Base-by-base conservation (phyloP, 2,888 invertebrate genomes). In the Caenorhabditis wallacei region DNA sequence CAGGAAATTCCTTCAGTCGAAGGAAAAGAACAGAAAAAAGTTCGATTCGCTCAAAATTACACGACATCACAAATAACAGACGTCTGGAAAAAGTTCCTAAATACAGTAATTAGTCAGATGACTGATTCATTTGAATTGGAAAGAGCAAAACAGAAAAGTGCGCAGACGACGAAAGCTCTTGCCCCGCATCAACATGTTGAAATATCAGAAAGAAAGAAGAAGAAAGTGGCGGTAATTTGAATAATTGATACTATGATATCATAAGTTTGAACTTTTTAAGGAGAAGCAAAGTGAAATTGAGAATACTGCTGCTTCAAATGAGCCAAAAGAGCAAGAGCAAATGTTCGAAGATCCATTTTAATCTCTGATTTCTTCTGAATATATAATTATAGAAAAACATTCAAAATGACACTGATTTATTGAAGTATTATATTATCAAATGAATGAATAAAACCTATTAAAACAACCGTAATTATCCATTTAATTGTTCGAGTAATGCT, bases 131-230 rank as follows among this genome's bases (percentile, higher is more conserved):
- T 91, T 75, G 91, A 91, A 71, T 81, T 91, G 81, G 91, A 91
- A 70, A 81, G 91, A 54, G 87, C 88, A 35, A 91, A 90, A 70
- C 86, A 86, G 75, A 80, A 83, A 20, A 89, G 88, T 75, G 85
- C 89, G 5, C 87, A 89, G 48, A 89, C 84, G 61, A 88, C 91
- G 69, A 89, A 91, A 70, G 88, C 91, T 2, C 82, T 91, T 11
- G 91, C 91, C 8, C 91, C 91, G 26, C 91, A 91, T 84, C 91
- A 91, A 78, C 88, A 89, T n/a, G 78, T 88, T 16, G 91, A 91
- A 66, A 86, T 84, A 22, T 87, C 84, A 30, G 89, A 88, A 54
- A 85, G 88, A 75, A 88, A 89, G 69, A 88, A 90, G 82, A 88
- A 87, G 74, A 82, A 83, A 63, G 81, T 87, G 24, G 84, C 85